Evolutionary conservation across 2,888 invertebrate genomes (phyloP), one percentile per base, ranked within the genome.

Genomic region (Euzophera pinguis): DNA sequence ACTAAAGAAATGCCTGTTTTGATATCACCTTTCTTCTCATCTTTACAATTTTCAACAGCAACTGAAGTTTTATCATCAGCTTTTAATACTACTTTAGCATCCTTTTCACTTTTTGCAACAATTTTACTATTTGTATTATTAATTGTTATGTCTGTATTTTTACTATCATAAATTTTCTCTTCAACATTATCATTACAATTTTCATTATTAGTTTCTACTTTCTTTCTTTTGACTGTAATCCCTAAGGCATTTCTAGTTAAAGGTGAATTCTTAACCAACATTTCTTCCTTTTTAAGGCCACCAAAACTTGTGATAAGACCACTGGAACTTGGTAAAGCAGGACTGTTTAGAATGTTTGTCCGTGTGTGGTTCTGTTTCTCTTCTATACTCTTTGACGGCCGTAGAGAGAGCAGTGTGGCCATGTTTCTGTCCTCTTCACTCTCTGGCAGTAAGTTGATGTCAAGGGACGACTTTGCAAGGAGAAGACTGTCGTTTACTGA

Each of bases 361-460:
- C 92, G 84, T 22, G 84, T 85, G 9, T 87, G 81, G 0, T 67
- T 77, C 57, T 92, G 91, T 2, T 86, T 91, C 68, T 94, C 93
- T 49, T 91, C 85, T 35, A 93, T 91, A 79, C 93, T 92, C 71
- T 84, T 91, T 10, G 91, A 81, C 0, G 94, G 93, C 69, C 93
- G 92, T 3, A 95, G 81, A 53, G 93, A 92, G 59, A 97, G 91
- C 3, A 98, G 86, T 0, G 94, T 91, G 0, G 98, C 98, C 81
- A 97, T 89, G 73, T 93, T 93, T 50, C 92, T 91, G 73, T 98
- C 98, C 55, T 97, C 95, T 50, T 94, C 93, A 14, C 91, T 91
- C 81, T 98, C 98, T 0, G 95, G 93, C 0, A 98, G 83, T 3
- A 98, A 89, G 7, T 92, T 86, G 39, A 98, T 95, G 66, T 95